Percentiles rank a stretch among this genome's conserved stretches.
Evolutionary conservation across 2,113 vertebrate species (phyloP).

Genomic region (Tetrax tetrax): DNA sequence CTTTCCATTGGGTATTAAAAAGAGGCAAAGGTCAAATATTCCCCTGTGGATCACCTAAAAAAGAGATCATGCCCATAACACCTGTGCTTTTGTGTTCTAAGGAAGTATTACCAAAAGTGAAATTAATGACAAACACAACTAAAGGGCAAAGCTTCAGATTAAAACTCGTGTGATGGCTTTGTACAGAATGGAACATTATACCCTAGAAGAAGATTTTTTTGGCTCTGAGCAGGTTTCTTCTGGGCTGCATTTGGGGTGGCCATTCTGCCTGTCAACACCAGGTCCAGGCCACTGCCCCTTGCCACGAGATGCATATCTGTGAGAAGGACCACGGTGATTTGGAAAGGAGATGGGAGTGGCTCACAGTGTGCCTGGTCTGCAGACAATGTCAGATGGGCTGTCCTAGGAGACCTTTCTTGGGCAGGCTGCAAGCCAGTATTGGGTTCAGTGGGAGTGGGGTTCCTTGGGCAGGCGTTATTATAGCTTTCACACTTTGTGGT

Average conservation of each 20-base stretch:
- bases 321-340: not conserved
- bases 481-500: not conserved
- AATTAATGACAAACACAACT: not conserved
- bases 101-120: not conserved
- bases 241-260: not conserved
- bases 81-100: not conserved
- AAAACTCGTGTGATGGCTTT: not conserved
- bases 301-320: not conserved
- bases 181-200: not conserved
- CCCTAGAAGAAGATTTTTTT: slow-evolving; percentile 42
- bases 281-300: not conserved
- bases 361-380: not conserved
- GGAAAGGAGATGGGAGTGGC: not conserved
- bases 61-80: slow-evolving; percentile 1
- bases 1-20: slow-evolving; percentile 49
- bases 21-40: slow-evolving; percentile 52
- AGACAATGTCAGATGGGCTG: not conserved
- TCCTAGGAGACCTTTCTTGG: not conserved
- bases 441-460: not conserved
- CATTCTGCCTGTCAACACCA: not conserved
- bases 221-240: not conserved
- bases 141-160: slow-evolving; percentile 18
- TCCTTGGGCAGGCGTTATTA: not conserved
- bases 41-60: slow-evolving; percentile 44
- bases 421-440: not conserved